Conservation (phyloP, 2,113 vertebrate species). For the Spilogale gracilis region DNA sequence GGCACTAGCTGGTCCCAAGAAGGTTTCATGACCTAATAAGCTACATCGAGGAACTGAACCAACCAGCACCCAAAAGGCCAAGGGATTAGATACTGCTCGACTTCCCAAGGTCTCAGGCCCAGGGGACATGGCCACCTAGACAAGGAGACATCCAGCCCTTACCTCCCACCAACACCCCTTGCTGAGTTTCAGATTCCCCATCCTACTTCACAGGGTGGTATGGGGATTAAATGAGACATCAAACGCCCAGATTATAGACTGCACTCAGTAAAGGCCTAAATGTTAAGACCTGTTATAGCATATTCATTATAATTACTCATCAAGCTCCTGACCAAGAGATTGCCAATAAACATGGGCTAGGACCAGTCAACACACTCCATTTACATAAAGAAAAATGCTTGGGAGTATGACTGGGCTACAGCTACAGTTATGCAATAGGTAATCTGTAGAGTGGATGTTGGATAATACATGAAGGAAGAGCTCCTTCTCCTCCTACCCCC, state of each 20-base stretch:
- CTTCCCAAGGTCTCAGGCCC: background rate
- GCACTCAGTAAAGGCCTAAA: background rate
- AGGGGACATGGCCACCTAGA: background rate
- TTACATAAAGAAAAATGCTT: background rate
- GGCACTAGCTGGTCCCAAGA: background rate
- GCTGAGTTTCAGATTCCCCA: background rate
- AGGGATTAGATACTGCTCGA: background rate
- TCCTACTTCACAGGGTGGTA: background rate
- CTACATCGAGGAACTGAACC: background rate
- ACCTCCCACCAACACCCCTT: background rate
- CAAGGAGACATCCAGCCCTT: background rate
- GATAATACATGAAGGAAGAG: background rate
- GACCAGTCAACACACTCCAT: background rate
- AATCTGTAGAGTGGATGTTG: background rate
- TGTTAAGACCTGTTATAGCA: background rate
- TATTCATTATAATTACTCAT: background rate
- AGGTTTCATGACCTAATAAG: background rate
- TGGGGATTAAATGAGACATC: background rate
- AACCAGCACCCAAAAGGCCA: background rate
- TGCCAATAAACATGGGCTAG: background rate
- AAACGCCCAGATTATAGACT: rapidly evolving
- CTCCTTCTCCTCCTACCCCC: background rate
- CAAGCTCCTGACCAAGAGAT: background rate
- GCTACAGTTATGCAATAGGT: background rate
- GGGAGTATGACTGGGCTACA: background rate